A percentile compares a stretch with the other conserved stretches of the same genome.
These are phyloP conservation scores for Acrocephalus arundinaceus DNA, from an alignment of 2,113 vertebrate genomes.

Conservation along the genomic window DNA sequence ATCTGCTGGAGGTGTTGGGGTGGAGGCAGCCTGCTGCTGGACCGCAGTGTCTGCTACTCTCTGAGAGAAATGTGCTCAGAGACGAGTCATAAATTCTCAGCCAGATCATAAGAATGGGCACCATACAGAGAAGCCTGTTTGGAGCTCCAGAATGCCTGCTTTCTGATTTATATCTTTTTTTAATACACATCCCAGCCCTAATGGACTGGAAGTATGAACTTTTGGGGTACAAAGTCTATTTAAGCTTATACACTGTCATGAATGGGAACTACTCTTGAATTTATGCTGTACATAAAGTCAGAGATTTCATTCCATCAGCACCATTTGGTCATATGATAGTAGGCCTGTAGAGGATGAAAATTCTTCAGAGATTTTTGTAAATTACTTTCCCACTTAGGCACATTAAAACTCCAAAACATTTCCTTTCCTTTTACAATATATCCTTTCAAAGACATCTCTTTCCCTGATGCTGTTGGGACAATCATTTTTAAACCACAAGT, in stretches of 20 bases:
- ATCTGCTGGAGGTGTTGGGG: neutral
- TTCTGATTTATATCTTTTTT: neutral
- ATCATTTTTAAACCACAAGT: neutral
- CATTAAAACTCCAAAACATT: neutral
- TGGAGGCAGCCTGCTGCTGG: neutral
- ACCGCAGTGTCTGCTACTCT: neutral
- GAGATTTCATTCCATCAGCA: neutral
- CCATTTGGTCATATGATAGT: neutral
- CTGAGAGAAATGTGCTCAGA: neutral
- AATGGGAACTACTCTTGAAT: neutral
- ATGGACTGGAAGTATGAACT: neutral
- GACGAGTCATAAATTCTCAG: neutral
- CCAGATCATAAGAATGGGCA: neutral
- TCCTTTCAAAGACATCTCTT: neutral
- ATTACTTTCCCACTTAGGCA: neutral
- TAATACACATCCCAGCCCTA: rapidly evolving
- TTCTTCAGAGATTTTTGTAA: neutral
- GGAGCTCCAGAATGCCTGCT: neutral
- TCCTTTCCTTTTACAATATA: neutral
- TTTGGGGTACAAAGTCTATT: neutral
- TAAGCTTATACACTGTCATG: neutral
- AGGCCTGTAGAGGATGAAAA: neutral
- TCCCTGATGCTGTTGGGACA: neutral
- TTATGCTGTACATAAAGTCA: neutral
- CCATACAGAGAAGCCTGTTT: neutral